Evolutionary conservation across 2,113 vertebrate species (phyloP).

Genomic region (Pelmatolapia mariae): DNA sequence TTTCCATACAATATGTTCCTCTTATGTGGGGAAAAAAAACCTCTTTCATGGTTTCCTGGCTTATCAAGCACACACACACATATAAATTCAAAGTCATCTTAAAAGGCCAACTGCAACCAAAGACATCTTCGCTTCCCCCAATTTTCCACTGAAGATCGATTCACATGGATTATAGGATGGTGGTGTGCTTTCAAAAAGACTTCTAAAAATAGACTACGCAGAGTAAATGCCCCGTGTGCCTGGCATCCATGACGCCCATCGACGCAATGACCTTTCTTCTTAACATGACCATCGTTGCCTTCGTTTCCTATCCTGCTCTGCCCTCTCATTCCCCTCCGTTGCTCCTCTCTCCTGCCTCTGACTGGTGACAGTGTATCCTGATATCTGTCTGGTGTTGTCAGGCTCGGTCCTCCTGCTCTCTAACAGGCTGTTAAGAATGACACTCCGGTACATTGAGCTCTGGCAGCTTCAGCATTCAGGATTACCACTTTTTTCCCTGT

Average conservation of each 20-base stretch:
- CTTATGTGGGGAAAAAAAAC: neutral
- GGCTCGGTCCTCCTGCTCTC: neutral
- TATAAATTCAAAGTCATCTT: neutral
- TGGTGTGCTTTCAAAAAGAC: conserved; percentile 6
- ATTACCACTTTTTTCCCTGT: neutral
- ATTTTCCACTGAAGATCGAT: conserved; percentile 20
- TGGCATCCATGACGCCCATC: neutral
- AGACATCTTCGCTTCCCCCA: neutral
- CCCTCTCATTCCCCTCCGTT: neutral
- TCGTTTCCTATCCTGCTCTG: neutral
- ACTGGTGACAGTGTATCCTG: neutral
- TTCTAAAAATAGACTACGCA: conserved; percentile 28
- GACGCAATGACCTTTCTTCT: conserved; percentile 22
- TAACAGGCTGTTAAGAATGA: conserved; percentile 24
- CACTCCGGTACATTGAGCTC: conserved; percentile 1
- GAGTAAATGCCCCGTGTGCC: neutral
- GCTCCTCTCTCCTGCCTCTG: neutral
- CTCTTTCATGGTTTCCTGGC: neutral
- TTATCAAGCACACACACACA: conserved; percentile 8
- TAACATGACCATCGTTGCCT: neutral
- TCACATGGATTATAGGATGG: conserved; percentile 17
- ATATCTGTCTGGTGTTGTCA: neutral
- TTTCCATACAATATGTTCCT: neutral
- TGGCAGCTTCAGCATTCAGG: neutral
- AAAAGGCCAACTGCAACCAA: conserved; percentile 13